Evolutionary conservation across 2,888 invertebrate genomes (phyloP).

Genomic region (Cremastinae sp.): DNA sequence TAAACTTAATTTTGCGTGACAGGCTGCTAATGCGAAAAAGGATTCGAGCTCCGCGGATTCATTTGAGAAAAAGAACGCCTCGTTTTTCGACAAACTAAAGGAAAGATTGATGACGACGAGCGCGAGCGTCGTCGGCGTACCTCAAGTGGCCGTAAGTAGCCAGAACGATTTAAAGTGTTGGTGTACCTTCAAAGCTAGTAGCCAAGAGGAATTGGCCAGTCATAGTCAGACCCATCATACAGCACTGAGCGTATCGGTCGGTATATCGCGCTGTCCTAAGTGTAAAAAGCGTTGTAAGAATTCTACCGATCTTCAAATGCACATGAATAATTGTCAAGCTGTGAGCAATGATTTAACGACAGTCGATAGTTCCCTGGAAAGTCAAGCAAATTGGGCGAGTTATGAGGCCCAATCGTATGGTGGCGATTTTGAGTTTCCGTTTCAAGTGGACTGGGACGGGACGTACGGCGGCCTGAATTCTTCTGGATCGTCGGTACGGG

Average conservation of each 20-base stretch:
- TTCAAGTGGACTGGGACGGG: slow-evolving; percentile 76
- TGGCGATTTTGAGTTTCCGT: slow-evolving; percentile 75
- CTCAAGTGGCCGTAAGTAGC: slow-evolving; percentile 91
- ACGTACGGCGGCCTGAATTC: slow-evolving; percentile 73
- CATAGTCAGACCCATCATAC: slow-evolving; percentile 78
- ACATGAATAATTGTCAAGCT: slow-evolving; percentile 86
- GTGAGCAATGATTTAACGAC: slow-evolving; percentile 64
- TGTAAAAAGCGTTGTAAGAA: slow-evolving; percentile 94
- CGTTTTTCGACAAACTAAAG: slow-evolving; percentile 91
- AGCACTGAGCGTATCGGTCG: slow-evolving; percentile 80
- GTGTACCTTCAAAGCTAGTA: slow-evolving; percentile 77
- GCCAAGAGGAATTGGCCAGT: slow-evolving; percentile 74
- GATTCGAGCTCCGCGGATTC: slow-evolving; percentile 71
- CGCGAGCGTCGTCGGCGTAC: slow-evolving; percentile 82
- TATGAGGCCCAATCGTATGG: slow-evolving; percentile 71
- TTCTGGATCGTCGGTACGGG: slow-evolving; percentile 76
- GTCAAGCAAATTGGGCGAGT: slow-evolving; percentile 67
- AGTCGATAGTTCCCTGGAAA: slow-evolving; percentile 70
- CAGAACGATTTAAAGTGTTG: slow-evolving; percentile 80
- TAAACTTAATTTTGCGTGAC: not conserved
- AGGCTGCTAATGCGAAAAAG: slow-evolving; percentile 64
- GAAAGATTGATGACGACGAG: slow-evolving; percentile 87
- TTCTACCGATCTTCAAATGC: slow-evolving; percentile 88
- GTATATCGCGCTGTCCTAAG: slow-evolving; percentile 91
- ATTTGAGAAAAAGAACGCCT: slow-evolving; percentile 86